These are phyloP conservation scores for Reticulitermes speratus DNA, from an alignment of 1,140 invertebrate genomes.

Conservation along the genomic window DNA sequence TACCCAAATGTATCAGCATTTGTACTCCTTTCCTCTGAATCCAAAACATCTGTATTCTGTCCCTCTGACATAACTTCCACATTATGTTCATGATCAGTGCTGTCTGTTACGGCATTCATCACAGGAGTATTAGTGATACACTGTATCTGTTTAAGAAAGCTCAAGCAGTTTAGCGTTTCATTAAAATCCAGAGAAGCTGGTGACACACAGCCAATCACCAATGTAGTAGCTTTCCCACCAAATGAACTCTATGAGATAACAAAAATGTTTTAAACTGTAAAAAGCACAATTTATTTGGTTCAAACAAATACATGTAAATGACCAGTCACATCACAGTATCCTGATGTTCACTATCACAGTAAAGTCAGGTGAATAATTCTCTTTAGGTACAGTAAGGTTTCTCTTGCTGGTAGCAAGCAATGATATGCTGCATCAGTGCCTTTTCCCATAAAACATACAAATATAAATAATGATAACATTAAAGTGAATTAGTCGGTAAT, in stretches of 20 bases:
- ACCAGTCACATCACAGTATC: too few species aligned
- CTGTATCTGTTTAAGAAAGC: slow-evolving; percentile 59
- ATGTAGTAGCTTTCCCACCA: slow-evolving; percentile 65
- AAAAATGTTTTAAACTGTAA: neutral
- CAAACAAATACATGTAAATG: too few species aligned
- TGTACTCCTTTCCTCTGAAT: slow-evolving; percentile 45
- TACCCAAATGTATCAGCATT: slow-evolving; percentile 58
- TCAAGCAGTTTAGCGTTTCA: slow-evolving; percentile 62
- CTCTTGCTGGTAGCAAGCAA: too few species aligned
- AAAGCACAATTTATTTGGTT: too few species aligned
- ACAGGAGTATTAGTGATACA: slow-evolving; percentile 65
- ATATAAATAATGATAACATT: too few species aligned
- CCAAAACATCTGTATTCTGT: slow-evolving; percentile 11
- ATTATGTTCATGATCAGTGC: neutral
- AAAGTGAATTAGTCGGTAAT: too few species aligned
- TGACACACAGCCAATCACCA: slow-evolving; percentile 63
- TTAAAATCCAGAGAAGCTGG: slow-evolving; percentile 59
- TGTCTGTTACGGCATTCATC: slow-evolving; percentile 49
- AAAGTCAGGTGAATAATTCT: too few species aligned
- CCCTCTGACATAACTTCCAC: slow-evolving; percentile 7
- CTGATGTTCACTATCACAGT: too few species aligned
- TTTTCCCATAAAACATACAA: too few species aligned
- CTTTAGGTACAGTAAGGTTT: too few species aligned
- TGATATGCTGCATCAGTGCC: too few species aligned
- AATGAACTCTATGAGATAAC: slow-evolving; percentile 52